A percentile compares a stretch with the other conserved stretches of the same genome.
Conservation (phyloP, 1,140 invertebrate species). For the Neodiprion pinetum region DNA sequence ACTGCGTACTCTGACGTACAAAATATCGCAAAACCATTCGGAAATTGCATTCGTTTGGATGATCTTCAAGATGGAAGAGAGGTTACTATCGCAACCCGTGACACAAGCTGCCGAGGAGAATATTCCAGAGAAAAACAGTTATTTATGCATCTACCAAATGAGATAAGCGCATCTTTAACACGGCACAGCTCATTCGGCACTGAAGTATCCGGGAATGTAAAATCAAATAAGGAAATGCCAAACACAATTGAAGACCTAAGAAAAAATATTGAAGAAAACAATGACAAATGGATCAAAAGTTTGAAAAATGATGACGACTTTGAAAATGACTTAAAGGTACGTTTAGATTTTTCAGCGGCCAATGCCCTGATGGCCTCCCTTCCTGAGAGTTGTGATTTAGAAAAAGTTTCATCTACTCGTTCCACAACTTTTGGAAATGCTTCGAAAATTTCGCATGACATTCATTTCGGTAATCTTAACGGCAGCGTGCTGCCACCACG, state of each 20-base stretch:
- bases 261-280: background rate
- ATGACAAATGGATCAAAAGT: background rate
- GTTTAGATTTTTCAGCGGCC: background rate
- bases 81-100: background rate
- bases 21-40: background rate
- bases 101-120: background rate
- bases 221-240: background rate
- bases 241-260: background rate
- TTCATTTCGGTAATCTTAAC: too few relatives aligned
- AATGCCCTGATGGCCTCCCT: background rate
- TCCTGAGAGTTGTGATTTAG: too few relatives aligned
- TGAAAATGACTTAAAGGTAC: background rate
- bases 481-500: background rate
- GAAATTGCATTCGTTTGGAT: background rate
- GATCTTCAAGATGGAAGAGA: constrained; percentile 1
- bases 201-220: background rate
- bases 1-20: background rate
- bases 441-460: too few relatives aligned
- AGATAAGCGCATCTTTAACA: background rate
- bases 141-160: background rate
- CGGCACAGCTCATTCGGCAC: background rate
- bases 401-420: too few relatives aligned
- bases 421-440: too few relatives aligned
- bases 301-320: background rate
- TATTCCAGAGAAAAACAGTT: background rate